Conservation (phyloP, 2,888 invertebrate genomes). For the Empis stercorea region DNA sequence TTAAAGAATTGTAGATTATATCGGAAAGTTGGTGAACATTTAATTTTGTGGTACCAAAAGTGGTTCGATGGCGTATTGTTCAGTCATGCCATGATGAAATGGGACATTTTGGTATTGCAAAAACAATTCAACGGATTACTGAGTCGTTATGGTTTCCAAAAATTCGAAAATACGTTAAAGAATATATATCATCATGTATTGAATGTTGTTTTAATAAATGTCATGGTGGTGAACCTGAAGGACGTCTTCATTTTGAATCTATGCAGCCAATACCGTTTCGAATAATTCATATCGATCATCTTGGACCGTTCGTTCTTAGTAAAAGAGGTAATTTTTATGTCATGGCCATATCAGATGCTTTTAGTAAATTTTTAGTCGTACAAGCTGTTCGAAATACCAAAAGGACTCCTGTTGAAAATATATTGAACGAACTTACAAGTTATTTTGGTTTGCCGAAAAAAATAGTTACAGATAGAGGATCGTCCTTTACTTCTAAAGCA, state of each 20-base stretch:
- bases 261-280: conserved; percentile 11
- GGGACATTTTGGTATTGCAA: conserved; percentile 16
- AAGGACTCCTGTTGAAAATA: conserved; percentile 13
- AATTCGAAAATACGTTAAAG: conserved; percentile 11
- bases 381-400: conserved; percentile 12
- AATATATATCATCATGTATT: conserved; percentile 12
- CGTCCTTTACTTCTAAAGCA: conserved; percentile 16
- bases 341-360: conserved; percentile 10
- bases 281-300: conserved; percentile 13
- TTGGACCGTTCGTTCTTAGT: conserved; percentile 14
- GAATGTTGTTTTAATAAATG: conserved; percentile 15
- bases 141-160: conserved; percentile 15
- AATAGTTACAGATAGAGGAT: conserved; percentile 18
- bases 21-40: conserved; percentile 3
- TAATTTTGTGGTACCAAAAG: conserved; percentile 13
- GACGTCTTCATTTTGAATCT: conserved; percentile 8
- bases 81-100: conserved; percentile 14
- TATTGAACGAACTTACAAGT: too few relatives aligned
- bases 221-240: conserved; percentile 9
- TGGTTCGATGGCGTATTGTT: conserved; percentile 12
- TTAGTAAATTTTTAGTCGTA: conserved; percentile 10
- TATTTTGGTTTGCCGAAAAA: conserved; percentile 16
- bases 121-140: conserved; percentile 12
- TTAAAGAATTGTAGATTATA: conserved; percentile 10
- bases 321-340: conserved; percentile 11